phyloP scores from a whole-genome alignment of 1,140 invertebrate genomes.

The Drosophila asahinai region DNA sequence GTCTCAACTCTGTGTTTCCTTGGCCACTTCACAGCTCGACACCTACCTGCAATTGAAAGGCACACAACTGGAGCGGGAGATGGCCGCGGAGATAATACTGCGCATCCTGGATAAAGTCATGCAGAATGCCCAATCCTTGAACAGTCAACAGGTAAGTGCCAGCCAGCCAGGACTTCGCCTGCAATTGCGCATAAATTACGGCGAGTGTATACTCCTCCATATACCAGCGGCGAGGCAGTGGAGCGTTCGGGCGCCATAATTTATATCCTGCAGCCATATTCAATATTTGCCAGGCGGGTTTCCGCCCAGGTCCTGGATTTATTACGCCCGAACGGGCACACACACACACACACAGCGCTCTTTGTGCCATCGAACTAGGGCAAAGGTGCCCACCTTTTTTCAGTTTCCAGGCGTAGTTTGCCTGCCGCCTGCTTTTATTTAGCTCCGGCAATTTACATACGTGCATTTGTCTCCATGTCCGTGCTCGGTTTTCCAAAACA shows the following conservation, averaged over 20 bases:
- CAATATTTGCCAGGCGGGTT: slow-evolving; percentile 74
- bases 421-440: slow-evolving; percentile 59
- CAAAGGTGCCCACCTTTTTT: slow-evolving; percentile 38
- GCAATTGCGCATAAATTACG: slow-evolving; percentile 73
- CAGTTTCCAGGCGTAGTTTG: slow-evolving; percentile 7
- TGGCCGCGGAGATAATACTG: slow-evolving; percentile 84
- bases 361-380: slow-evolving; percentile 12
- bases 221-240: slow-evolving; percentile 24
- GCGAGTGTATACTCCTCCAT: slow-evolving; percentile 22
- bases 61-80: slow-evolving; percentile 84
- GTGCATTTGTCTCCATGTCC: slow-evolving; percentile 66
- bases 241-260: slow-evolving; percentile 70
- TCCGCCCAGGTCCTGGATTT: slow-evolving; percentile 56
- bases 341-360: slow-evolving; percentile 29
- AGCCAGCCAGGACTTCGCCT: slow-evolving; percentile 16
- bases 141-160: slow-evolving; percentile 84
- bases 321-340: slow-evolving; percentile 40
- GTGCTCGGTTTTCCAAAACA: slow-evolving; percentile 57
- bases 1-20: slow-evolving; percentile 53
- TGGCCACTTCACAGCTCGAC: slow-evolving; percentile 79
- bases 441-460: slow-evolving; percentile 72
- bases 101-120: slow-evolving; percentile 85
- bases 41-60: slow-evolving; percentile 84
- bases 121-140: slow-evolving; percentile 84
- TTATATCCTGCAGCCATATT: slow-evolving; percentile 80